Evolutionary conservation across 30 jellyfish, hydroid and myxozoan species (phyloP).

Genomic region (Rhopilema esculentum): DNA sequence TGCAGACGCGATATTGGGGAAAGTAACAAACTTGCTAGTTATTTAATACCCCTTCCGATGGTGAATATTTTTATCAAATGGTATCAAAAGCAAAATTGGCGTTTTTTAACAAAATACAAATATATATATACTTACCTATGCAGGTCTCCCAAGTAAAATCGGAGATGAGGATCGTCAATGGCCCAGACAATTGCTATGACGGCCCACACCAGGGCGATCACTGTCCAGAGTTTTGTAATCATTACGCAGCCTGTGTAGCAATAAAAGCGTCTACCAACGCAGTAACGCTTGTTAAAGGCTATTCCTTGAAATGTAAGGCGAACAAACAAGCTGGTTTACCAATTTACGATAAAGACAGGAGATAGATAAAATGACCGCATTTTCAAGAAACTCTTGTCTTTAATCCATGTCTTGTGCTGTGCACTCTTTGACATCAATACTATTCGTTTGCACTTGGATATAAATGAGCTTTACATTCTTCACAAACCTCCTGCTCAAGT

Average conservation of each 20-base stretch:
- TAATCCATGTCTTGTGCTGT: neutral
- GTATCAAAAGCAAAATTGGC: neutral
- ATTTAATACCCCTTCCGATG: neutral
- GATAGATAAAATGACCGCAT: neutral
- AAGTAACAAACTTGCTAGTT: neutral
- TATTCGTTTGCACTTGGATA: neutral
- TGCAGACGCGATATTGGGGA: too few relatives aligned
- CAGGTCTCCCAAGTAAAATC: neutral
- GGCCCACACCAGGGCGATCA: neutral
- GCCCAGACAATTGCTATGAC: neutral
- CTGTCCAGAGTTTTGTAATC: neutral
- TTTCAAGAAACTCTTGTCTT: neutral
- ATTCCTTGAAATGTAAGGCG: neutral
- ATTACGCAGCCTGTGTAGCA: too few relatives aligned
- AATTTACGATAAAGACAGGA: neutral
- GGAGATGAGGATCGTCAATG: neutral
- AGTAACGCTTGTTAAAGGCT: too few relatives aligned
- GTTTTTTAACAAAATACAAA: neutral
- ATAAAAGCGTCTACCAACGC: too few relatives aligned
- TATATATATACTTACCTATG: neutral
- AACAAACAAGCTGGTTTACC: neutral
- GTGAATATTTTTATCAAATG: neutral
- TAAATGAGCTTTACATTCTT: neutral
- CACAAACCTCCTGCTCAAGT: neutral
- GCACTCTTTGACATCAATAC: neutral